Evolutionary conservation across 2,113 vertebrate genomes (phyloP).

Genomic region (Myotis yumanensis): DNA sequence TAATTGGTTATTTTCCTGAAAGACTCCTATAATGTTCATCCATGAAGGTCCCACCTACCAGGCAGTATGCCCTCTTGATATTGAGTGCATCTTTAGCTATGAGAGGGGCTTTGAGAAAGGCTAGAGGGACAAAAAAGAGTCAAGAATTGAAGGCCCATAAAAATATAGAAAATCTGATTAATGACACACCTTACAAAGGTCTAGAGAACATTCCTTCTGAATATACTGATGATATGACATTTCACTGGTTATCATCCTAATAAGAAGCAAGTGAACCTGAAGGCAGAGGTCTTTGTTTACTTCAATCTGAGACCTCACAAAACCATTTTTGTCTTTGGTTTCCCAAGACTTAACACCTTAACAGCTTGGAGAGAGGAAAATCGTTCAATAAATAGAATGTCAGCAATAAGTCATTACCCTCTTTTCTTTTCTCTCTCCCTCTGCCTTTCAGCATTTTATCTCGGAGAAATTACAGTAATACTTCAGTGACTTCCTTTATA

Average conservation of each 20-base stretch:
- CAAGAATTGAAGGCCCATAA: neutral
- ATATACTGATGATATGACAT: neutral
- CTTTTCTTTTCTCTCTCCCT: neutral
- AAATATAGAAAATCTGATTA: neutral
- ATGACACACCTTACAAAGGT: neutral
- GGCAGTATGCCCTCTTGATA: neutral
- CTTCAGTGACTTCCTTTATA: constrained; percentile 46
- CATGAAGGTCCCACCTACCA: neutral
- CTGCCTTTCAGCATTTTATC: constrained; percentile 33
- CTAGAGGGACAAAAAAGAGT: neutral
- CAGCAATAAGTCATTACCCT: neutral
- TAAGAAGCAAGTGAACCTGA: neutral
- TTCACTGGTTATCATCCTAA: neutral
- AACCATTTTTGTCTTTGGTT: neutral
- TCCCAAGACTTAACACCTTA: neutral
- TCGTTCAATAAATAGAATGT: neutral
- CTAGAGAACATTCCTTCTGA: neutral
- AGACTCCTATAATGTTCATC: neutral
- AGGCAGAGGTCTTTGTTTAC: neutral
- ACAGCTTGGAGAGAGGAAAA: neutral
- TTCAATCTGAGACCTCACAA: neutral
- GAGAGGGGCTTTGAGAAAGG: neutral
- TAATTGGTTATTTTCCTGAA: constrained; percentile 28
- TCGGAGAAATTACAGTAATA: constrained; percentile 3
- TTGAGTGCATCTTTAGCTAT: neutral